These are phyloP conservation scores for Sebastes kiyomatsui DNA, from an alignment of 2,797 vertebrate genomes.

Conservation along the genomic window DNA sequence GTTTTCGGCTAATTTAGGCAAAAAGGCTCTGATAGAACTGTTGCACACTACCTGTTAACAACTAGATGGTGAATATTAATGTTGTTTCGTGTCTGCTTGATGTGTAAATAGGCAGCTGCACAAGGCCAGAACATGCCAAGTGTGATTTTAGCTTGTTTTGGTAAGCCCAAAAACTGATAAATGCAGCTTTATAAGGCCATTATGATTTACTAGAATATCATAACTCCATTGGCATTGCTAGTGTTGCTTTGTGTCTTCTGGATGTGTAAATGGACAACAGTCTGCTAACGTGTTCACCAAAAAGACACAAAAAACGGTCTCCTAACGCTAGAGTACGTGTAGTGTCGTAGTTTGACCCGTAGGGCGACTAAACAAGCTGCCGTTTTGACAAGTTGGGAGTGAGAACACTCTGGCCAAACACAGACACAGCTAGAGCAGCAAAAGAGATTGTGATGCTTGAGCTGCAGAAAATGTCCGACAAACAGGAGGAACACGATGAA, in stretches of 20 bases:
- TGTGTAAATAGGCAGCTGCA: not conserved
- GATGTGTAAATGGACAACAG: not conserved
- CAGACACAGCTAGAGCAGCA: not conserved
- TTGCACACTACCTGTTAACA: not conserved
- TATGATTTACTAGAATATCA: not conserved
- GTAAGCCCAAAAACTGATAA: not conserved
- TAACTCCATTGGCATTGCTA: not conserved
- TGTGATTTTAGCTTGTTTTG: not conserved
- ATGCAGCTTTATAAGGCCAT: not conserved
- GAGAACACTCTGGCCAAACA: not conserved
- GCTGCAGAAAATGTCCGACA: not conserved
- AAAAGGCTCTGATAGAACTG: not conserved
- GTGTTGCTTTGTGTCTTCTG: not conserved
- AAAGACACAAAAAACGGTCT: not conserved
- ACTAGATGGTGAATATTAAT: not conserved
- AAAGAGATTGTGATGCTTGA: not conserved
- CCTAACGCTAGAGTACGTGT: too few relatives aligned
- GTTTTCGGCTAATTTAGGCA: not conserved
- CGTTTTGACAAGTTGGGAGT: too few relatives aligned
- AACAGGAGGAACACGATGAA: not conserved
- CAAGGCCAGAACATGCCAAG: not conserved
- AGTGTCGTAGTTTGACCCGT: too few relatives aligned
- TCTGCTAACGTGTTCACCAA: not conserved
- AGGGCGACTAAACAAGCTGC: too few relatives aligned
- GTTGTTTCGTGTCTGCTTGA: not conserved